These are phyloP conservation scores for Microctonus hyperodae DNA, from an alignment of 2,888 invertebrate species.

Conservation along the genomic window DNA sequence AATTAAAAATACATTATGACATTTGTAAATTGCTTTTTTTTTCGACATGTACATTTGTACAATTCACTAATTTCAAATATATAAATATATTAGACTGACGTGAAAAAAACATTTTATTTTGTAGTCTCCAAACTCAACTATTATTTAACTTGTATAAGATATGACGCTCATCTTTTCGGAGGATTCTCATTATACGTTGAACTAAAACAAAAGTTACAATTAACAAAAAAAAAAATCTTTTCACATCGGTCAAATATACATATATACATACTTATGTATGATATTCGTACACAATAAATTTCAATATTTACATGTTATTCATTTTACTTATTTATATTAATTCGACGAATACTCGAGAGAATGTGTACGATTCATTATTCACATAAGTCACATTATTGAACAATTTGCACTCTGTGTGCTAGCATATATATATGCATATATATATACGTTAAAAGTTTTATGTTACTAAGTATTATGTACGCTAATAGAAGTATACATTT, in stretches of 20 bases:
- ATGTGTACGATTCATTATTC: background rate
- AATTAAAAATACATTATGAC: slow-evolving; percentile 10
- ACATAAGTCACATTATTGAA: background rate
- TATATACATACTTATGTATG: background rate
- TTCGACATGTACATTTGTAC: slow-evolving; percentile 19
- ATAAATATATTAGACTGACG: too few relatives aligned
- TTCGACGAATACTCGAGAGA: background rate
- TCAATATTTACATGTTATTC: slow-evolving; percentile 15
- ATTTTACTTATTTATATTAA: background rate
- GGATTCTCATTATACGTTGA: too few relatives aligned
- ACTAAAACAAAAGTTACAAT: too few relatives aligned
- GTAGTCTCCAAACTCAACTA: too few relatives aligned
- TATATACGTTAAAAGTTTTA: background rate
- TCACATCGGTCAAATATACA: too few relatives aligned
- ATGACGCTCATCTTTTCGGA: too few relatives aligned
- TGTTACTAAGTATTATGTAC: background rate
- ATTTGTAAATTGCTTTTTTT: slow-evolving; percentile 8
- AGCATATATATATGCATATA: too few relatives aligned
- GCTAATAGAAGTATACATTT: background rate
- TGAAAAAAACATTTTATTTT: too few relatives aligned
- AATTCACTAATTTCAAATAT: slow-evolving; percentile 7
- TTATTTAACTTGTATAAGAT: too few relatives aligned
- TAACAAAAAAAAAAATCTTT: too few relatives aligned
- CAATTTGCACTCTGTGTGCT: background rate
- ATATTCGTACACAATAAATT: slow-evolving; percentile 8